These are phyloP conservation scores for Cynaeus angustus DNA, from an alignment of 2,888 invertebrate species.

Conservation along the genomic window DNA sequence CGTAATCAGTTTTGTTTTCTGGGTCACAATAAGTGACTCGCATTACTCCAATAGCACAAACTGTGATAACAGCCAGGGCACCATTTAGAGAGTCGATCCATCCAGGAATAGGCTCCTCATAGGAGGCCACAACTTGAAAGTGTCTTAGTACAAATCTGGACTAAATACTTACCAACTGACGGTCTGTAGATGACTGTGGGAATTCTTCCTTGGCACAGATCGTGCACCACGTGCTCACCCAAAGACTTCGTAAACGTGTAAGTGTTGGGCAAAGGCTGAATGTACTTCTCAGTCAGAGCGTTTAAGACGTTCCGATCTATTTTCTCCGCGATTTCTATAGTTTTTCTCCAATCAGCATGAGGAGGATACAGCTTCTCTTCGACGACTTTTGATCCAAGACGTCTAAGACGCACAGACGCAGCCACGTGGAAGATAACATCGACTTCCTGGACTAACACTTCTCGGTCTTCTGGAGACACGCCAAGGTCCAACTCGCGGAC, in stretches of 20 bases:
- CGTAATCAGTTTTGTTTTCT: constrained; percentile 56
- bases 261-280: constrained; percentile 86
- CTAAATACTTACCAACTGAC: constrained; percentile 81
- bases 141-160: not conserved
- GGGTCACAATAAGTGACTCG: constrained; percentile 57
- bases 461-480: constrained; percentile 72
- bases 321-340: constrained; percentile 78
- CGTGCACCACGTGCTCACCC: constrained; percentile 86
- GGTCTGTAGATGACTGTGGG: constrained; percentile 89
- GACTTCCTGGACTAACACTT: constrained; percentile 75
- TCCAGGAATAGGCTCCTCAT: too few species aligned
- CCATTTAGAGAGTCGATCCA: constrained; percentile 71
- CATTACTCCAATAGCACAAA: constrained; percentile 78
- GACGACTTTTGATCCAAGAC: constrained; percentile 75
- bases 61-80: constrained; percentile 83
- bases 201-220: constrained; percentile 74
- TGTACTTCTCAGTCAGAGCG: constrained; percentile 76
- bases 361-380: constrained; percentile 85
- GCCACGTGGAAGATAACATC: constrained; percentile 85
- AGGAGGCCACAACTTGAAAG: constrained; percentile 50
- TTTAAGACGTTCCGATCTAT: constrained; percentile 75
- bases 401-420: constrained; percentile 89
- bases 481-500: constrained; percentile 59
- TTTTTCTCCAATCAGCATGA: constrained; percentile 80
- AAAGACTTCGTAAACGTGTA: constrained; percentile 94